Evolutionary conservation across 1,140 invertebrate species (phyloP), one percentile per base, ranked within the genome.

Genomic region (Aphelenchoides fujianensis): DNA sequence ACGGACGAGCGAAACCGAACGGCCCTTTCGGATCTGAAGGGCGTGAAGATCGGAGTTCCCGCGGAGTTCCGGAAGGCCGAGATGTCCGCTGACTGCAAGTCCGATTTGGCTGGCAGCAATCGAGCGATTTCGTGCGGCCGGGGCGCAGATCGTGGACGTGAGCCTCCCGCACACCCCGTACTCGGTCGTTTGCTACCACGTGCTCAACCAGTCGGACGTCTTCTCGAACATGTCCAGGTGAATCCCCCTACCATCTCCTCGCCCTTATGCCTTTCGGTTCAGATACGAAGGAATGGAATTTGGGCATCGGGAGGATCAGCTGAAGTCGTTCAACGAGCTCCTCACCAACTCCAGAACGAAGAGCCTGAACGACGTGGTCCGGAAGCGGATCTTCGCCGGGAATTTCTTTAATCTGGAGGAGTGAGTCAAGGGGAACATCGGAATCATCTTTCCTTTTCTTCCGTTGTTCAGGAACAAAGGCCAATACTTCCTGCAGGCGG

Each of bases 221-320:
- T 92, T 94, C 0, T 97, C 95, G 75, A 98, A 99, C 84, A 95
- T 98, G 92, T 90, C 95, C 0, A 79, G 87, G 78, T 80, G n/a
- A 7, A 35, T 9, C 41, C 28, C 34, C 7, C n/a, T n/a, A n/a
- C n/a, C n/a, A n/a, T n/a, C n/a, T n/a, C n/a, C n/a, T n/a, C n/a
- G n/a, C n/a, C n/a, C n/a, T n/a, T n/a, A n/a, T n/a, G n/a, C n/a
- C n/a, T n/a, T n/a, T n/a, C n/a, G 59, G 32, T 68, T 69, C 62
- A 88, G 93, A 54, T 99, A 95, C 85, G 95, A 98, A 86, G 95
- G 96, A 1, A 89, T 98, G 71, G 89, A 94, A 86, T 98, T 90
- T 87, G 96, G 96, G 69, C 82, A 80, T 78, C 68, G 76, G 23
- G 77, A 76, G 7, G 23, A 67, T 0, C 36, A 32, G 3, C 35